Percentiles rank a stretch among this genome's conserved stretches.
Conservation (phyloP, 2,888 invertebrate species). For the Dendrolimus pini region DNA sequence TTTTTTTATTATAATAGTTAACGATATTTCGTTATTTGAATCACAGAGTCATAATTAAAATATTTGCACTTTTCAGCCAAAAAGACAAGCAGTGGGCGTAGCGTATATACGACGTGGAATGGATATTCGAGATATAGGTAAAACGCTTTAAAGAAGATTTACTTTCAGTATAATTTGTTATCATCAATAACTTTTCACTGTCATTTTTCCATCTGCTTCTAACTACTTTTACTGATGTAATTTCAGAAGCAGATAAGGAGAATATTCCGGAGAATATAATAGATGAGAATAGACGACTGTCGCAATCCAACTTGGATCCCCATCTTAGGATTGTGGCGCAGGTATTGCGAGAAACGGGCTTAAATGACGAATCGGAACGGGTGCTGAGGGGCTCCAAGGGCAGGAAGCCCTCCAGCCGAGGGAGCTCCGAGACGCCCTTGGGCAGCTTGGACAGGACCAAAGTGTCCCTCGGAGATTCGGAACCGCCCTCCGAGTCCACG, state of each 20-base stretch:
- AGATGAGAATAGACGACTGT: no score
- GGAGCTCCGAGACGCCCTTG: conserved; percentile 44
- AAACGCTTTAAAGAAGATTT: no score
- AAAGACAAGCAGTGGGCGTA: conserved; percentile 18
- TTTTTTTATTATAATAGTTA: no score
- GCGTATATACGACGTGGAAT: no score
- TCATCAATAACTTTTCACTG: no score
- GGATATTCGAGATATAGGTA: no score
- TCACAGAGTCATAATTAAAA: conserved; percentile 1
- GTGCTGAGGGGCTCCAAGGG: conserved; percentile 1
- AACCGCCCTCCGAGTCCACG: conserved; percentile 46
- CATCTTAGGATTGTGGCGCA: no score
- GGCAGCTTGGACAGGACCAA: conserved; percentile 62
- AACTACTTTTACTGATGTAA: not conserved
- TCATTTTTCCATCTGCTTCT: no score
- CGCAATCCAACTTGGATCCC: no score
- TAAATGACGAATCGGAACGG: conserved; percentile 30
- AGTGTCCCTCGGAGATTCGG: conserved; percentile 60
- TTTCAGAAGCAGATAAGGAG: conserved; percentile 40
- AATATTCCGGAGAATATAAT: conserved; percentile 27
- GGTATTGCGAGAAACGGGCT: conserved; percentile 41
- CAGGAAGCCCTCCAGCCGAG: conserved; percentile 17
- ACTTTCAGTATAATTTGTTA: no score
- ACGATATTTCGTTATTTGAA: no score
- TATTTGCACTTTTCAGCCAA: conserved; percentile 30